Base-by-base conservation (phyloP, 1,140 invertebrate genomes). In the Zaprionus camerounensis region DNA sequence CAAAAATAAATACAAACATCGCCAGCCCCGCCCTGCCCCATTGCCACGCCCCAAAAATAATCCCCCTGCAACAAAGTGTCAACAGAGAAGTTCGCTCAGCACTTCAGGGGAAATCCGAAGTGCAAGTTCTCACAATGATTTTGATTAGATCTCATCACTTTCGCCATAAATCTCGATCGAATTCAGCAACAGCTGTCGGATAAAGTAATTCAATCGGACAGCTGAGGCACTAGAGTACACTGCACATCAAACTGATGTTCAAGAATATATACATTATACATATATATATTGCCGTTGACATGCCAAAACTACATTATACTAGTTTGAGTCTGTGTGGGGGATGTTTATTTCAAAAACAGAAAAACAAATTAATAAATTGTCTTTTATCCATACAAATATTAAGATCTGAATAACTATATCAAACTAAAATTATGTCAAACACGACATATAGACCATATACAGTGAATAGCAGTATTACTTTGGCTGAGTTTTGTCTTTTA, bases 1-100 rank as follows among this genome's bases (percentile, higher is more conserved):
- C 57, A 66, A 49, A 66, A 61, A 72, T 65, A 72, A 51, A 66
- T 26, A 24, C 20, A 51, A 46, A 46, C 41, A 46, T 46, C 0
- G n/a, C 2, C 6, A 6, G 41, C 41, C 41, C 41, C 41, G 46
- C 20, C 46, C 46, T 11, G 20, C 46, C 12, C 20, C 46, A 11
- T 20, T 51, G 46, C n/a, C 20, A 22, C 46, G 41, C 46, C 46
- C 46, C 20, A 51, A 6, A 24, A 13, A 51, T 22, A 51, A 49
- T 49, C 20, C 20, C 46, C 20, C 9, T 7, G 41, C 46, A 6
- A 22, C 20, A 51, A 51, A 24, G 46, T 51, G 46, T 51, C 46
- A 51, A 51, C 46, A 24, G 46, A 22, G 24, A 51, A 20, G 46
- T 24, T 51, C 46, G 20, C 11, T 22, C 5, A 22, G 13, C 46